phyloP scores from a whole-genome alignment of 2,113 vertebrate genomes.

The Eidolon helvum region DNA sequence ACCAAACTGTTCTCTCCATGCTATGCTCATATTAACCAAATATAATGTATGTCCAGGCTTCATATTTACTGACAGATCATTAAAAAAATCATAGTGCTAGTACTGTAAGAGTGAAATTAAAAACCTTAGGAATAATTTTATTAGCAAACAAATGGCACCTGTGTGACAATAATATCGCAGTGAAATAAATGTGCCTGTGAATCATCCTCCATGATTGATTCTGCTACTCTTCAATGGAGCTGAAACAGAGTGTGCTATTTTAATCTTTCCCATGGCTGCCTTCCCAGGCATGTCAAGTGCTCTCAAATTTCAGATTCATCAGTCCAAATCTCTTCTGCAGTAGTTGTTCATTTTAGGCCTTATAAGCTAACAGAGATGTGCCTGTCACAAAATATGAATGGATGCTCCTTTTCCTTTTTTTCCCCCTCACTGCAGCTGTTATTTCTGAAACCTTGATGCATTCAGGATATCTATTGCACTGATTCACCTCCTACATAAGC shows the following conservation, averaged over 20 bases:
- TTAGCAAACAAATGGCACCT: slow-evolving; percentile 54
- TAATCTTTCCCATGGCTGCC: slow-evolving; percentile 15
- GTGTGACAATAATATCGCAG: slow-evolving; percentile 38
- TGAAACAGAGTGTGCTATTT: slow-evolving; percentile 13
- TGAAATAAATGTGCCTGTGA: slow-evolving; percentile 25
- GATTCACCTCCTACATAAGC: not conserved
- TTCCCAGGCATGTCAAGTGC: slow-evolving; percentile 41
- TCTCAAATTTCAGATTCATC: slow-evolving; percentile 52
- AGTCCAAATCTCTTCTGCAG: not conserved
- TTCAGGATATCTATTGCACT: not conserved
- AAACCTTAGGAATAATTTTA: slow-evolving; percentile 48
- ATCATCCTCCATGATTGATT: slow-evolving; percentile 11
- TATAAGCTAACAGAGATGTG: not conserved
- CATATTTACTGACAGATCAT: slow-evolving; percentile 13
- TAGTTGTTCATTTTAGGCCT: slow-evolving; percentile 45
- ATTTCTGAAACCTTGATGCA: not conserved
- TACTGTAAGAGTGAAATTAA: not conserved
- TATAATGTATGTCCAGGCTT: not conserved
- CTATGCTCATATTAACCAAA: not conserved
- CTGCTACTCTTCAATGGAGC: slow-evolving; percentile 26
- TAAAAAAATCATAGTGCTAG: not conserved
- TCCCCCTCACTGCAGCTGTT: not conserved
- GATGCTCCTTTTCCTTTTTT: not conserved
- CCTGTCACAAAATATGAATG: slow-evolving; percentile 1
- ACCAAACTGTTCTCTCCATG: not conserved